Evolutionary conservation across 2,797 vertebrate species (phyloP).

Genomic region (Falco concolor): DNA sequence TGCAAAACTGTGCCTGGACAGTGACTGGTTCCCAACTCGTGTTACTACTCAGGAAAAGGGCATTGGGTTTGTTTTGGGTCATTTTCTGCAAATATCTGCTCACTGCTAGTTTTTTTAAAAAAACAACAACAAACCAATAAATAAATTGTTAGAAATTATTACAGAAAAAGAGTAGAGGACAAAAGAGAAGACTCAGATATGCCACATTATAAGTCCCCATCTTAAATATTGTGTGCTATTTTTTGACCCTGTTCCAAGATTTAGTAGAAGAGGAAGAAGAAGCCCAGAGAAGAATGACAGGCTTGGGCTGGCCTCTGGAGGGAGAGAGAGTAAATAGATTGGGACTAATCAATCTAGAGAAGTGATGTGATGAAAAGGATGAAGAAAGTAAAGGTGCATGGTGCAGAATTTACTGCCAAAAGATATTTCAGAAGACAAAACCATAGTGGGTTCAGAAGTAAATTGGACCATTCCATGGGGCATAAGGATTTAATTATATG

Average conservation of each 20-base stretch:
- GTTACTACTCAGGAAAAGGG: neutral
- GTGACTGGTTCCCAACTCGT: neutral
- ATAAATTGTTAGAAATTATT: neutral
- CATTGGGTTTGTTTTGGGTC: neutral
- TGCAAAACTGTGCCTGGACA: neutral
- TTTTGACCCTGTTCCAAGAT: neutral
- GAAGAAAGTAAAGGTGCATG: neutral
- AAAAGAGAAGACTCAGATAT: neutral
- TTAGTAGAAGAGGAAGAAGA: neutral
- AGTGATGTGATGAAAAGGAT: neutral
- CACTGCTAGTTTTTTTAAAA: neutral
- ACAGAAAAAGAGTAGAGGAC: neutral
- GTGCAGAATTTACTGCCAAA: neutral
- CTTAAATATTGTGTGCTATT: neutral
- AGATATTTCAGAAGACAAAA: neutral
- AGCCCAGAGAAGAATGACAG: neutral
- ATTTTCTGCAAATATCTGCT: neutral
- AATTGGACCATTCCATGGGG: neutral
- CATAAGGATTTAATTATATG: neutral
- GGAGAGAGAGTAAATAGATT: neutral
- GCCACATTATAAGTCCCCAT: rapidly evolving
- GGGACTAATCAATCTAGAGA: neutral
- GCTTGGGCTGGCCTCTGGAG: neutral
- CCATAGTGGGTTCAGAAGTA: neutral
- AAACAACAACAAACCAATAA: too few relatives aligned